Evolutionary conservation across 2,113 vertebrate genomes (phyloP).

Genomic region (Anarrhichthys ocellatus): DNA sequence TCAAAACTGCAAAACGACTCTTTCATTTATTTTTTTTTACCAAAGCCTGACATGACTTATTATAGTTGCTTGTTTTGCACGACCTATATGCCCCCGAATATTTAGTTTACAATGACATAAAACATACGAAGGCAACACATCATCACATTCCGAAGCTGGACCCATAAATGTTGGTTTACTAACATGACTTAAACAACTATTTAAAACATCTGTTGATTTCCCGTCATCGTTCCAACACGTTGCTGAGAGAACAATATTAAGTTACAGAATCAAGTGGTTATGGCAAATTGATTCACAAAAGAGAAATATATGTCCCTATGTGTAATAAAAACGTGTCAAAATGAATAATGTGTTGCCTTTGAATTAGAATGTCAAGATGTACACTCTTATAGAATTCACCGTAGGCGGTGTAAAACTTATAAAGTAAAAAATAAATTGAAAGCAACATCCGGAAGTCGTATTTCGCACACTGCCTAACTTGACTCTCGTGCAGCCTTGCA

Average conservation of each 20-base stretch:
- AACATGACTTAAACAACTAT: not conserved
- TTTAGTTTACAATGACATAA: not conserved
- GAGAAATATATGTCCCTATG: not conserved
- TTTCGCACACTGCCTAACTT: not conserved
- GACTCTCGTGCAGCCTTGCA: constrained; percentile 28
- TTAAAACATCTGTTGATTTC: not conserved
- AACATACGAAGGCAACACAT: not conserved
- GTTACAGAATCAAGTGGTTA: not conserved
- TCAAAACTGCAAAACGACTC: not conserved
- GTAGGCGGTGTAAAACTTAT: not conserved
- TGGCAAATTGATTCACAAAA: not conserved
- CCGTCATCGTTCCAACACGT: not conserved
- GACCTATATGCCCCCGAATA: not conserved
- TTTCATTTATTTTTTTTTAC: not conserved
- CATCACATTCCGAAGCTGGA: not conserved
- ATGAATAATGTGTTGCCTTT: not conserved
- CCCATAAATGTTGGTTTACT: not conserved
- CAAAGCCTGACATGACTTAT: not conserved
- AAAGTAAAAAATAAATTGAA: not conserved
- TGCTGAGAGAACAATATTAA: not conserved
- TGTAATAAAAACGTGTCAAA: not conserved
- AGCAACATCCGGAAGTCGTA: constrained; percentile 13
- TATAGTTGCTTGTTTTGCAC: not conserved
- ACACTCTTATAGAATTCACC: not conserved
- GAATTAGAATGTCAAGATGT: not conserved